Evolutionary conservation across 2,797 vertebrate genomes (phyloP).

Genomic region (Acipenser ruthenus): DNA sequence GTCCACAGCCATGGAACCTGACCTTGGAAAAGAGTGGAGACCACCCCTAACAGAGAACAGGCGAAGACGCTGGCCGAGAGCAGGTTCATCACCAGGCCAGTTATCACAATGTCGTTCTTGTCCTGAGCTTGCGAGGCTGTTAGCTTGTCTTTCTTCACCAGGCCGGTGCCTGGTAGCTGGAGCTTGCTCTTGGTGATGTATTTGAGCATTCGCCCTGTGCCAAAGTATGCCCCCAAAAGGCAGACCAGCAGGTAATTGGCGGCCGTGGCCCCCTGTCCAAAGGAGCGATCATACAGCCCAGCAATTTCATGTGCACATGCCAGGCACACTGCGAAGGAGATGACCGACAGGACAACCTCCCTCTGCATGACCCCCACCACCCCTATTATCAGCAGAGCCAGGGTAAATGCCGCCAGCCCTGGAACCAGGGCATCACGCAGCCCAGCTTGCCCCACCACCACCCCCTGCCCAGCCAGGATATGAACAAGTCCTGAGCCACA

Average conservation of each 20-base stretch:
- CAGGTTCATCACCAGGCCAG: constrained; percentile 67
- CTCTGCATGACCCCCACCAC: constrained; percentile 46
- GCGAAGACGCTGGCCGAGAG: constrained; percentile 65
- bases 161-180: constrained; percentile 46
- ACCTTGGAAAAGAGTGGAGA: constrained; percentile 49
- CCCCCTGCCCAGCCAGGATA: constrained; percentile 57
- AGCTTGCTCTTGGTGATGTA: constrained; percentile 47
- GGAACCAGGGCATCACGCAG: constrained; percentile 58
- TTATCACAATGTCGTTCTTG: constrained; percentile 26
- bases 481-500: constrained; percentile 62
- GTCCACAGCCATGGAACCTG: constrained; percentile 82
- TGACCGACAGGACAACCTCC: constrained; percentile 47
- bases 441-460: constrained; percentile 26
- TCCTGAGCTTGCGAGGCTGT: constrained; percentile 23
- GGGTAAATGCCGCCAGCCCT: constrained; percentile 59
- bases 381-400: constrained; percentile 63
- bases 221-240: constrained; percentile 61
- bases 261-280: constrained; percentile 63
- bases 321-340: constrained; percentile 56
- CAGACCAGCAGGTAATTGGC: constrained; percentile 67
- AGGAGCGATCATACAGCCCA: constrained; percentile 35
- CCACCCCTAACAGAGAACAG: constrained; percentile 65
- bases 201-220: constrained; percentile 53
- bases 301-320: constrained; percentile 73
- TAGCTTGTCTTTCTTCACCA: constrained; percentile 29